phyloP scores from a whole-genome alignment of 2,113 vertebrate genomes.

The Cinclus cinclus region DNA sequence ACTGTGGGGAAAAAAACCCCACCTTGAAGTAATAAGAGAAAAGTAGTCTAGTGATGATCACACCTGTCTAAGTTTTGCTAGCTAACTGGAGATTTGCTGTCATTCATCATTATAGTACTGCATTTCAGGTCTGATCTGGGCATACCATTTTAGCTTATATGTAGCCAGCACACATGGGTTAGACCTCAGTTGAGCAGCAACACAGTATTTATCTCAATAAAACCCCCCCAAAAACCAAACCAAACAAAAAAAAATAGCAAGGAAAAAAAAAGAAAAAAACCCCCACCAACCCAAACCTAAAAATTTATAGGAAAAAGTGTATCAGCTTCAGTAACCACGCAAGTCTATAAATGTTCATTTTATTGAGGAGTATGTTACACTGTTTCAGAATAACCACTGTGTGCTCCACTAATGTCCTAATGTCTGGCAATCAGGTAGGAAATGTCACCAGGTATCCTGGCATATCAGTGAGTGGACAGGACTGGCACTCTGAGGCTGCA shows the following conservation, averaged over 20 bases:
- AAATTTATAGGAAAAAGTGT: not conserved
- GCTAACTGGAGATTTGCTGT: not conserved
- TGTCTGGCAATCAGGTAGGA: not conserved
- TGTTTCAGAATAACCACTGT: slow-evolving; percentile 35
- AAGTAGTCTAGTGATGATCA: not conserved
- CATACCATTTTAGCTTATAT: not conserved
- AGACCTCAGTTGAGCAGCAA: not conserved
- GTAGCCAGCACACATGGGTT: not conserved
- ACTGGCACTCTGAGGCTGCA: not conserved
- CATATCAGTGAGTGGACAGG: not conserved
- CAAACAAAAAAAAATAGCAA: not conserved
- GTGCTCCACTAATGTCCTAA: not conserved
- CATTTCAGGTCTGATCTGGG: not conserved
- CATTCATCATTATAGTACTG: not conserved
- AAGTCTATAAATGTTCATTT: not conserved
- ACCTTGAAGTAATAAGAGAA: slow-evolving; percentile 25
- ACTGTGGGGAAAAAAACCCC: not conserved
- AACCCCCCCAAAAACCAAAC: not conserved
- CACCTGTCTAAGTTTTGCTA: not conserved
- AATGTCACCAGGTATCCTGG: not conserved
- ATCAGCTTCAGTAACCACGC: not conserved
- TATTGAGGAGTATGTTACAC: not conserved
- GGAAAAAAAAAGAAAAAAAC: not conserved
- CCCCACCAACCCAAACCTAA: too few species aligned
- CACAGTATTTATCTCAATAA: not conserved